Conservation (phyloP, 2,888 invertebrate genomes). For the Margaritifera margaritifera region DNA sequence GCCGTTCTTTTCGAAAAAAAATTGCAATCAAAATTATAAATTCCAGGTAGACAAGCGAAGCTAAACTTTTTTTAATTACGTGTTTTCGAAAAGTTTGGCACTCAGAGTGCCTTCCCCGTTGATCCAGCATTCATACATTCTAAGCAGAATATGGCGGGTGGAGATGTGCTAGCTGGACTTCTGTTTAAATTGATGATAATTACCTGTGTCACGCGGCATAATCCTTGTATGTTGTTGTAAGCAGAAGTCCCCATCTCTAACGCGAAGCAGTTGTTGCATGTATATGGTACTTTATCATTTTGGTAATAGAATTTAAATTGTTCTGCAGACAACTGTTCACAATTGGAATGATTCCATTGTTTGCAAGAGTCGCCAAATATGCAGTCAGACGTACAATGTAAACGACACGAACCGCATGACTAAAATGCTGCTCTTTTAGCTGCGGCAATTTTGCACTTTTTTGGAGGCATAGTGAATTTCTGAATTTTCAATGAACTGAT, state of each 20-base stretch:
- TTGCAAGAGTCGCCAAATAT: constrained; percentile 1
- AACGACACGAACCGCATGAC: constrained; percentile 2
- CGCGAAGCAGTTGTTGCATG: not conserved
- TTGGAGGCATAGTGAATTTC: too few relatives aligned
- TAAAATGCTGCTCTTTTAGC: constrained; percentile 2
- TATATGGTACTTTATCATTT: not conserved
- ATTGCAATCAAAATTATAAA: not conserved
- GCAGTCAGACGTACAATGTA: constrained; percentile 1
- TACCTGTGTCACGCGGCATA: constrained; percentile 2
- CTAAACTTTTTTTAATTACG: not conserved
- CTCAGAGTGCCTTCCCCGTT: constrained; percentile 7
- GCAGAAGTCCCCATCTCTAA: not conserved
- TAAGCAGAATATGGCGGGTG: constrained; percentile 9
- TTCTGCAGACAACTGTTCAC: not conserved
- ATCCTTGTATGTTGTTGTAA: not conserved
- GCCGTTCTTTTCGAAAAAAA: constrained; percentile 8
- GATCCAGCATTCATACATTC: constrained; percentile 10
- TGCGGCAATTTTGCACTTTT: too few relatives aligned
- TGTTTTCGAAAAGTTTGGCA: not conserved
- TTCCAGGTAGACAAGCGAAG: not conserved
- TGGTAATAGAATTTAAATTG: not conserved
- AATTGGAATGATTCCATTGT: constrained; percentile 2
- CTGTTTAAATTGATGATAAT: not conserved
- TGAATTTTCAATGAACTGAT: too few relatives aligned
- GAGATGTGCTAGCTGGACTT: not conserved